Evolutionary conservation across 1,140 invertebrate genomes (phyloP).

Genomic region (Lordiphosa mommai): DNA sequence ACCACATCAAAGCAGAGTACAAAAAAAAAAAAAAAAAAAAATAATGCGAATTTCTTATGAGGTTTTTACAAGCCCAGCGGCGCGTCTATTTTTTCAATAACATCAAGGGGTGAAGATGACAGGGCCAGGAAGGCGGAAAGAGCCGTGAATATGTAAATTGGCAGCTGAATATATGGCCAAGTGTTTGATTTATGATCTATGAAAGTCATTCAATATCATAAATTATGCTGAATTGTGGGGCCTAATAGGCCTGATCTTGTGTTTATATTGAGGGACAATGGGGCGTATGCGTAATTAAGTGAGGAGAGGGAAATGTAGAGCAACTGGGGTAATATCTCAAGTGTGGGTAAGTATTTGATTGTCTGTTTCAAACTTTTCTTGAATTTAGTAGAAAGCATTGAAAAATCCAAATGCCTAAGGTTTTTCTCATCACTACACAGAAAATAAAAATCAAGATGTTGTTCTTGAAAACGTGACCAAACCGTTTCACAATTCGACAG

Average conservation of each 20-base stretch:
- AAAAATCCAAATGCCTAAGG: no score
- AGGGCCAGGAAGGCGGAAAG: not conserved
- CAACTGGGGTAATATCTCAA: no score
- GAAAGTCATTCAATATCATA: slow-evolving; percentile 56
- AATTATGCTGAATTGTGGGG: slow-evolving; percentile 36
- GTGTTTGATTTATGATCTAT: slow-evolving; percentile 58
- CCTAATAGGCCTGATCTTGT: not conserved
- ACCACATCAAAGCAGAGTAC: slow-evolving; percentile 37
- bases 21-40: slow-evolving; percentile 39
- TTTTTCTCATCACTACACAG: no score
- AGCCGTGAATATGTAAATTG: slow-evolving; percentile 66
- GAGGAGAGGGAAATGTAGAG: no score
- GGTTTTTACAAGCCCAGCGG: slow-evolving; percentile 33
- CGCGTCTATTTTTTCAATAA: no score
- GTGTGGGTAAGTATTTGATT: no score
- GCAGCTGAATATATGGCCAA: slow-evolving; percentile 9
- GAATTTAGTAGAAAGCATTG: no score
- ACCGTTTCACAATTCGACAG: no score
- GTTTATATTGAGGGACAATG: slow-evolving; percentile 8
- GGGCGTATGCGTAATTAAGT: slow-evolving; percentile 50
- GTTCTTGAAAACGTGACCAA: no score
- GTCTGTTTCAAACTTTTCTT: no score
- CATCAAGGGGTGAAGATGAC: not conserved
- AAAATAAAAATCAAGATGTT: no score
- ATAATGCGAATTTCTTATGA: slow-evolving; percentile 55